These are phyloP conservation scores for Tinea pellionella DNA, from an alignment of 2,888 invertebrate species.

Conservation along the genomic window DNA sequence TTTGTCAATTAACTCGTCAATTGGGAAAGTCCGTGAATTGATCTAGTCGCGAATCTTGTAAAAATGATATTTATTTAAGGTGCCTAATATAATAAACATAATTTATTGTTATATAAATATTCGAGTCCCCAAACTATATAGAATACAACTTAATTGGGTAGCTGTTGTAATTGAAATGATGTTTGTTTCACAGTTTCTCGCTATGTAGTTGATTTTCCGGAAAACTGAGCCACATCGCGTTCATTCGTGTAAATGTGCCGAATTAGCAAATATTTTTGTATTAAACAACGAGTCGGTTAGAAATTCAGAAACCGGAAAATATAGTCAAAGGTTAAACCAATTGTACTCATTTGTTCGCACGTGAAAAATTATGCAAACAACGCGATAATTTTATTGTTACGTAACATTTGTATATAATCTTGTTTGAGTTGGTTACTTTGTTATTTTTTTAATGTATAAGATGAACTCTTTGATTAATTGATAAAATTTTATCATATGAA, in stretches of 20 bases:
- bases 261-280: neutral
- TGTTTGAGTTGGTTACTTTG: neutral
- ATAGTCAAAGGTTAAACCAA: slow-evolving; percentile 2
- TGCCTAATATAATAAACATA: no score
- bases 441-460: neutral
- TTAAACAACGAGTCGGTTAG: neutral
- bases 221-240: neutral
- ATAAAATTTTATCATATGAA: no score
- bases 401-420: neutral
- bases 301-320: slow-evolving; percentile 1
- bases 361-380: neutral
- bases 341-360: neutral
- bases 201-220: neutral
- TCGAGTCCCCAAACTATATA: neutral
- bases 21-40: no score
- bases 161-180: neutral
- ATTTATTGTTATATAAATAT: no score
- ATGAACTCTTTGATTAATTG: neutral
- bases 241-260: neutral
- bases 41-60: no score
- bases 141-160: neutral
- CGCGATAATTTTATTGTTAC: neutral
- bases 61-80: no score
- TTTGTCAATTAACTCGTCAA: no score
- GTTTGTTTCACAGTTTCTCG: neutral